Evolutionary conservation across 2,113 vertebrate genomes (phyloP).

Genomic region (Podilymbus podiceps): DNA sequence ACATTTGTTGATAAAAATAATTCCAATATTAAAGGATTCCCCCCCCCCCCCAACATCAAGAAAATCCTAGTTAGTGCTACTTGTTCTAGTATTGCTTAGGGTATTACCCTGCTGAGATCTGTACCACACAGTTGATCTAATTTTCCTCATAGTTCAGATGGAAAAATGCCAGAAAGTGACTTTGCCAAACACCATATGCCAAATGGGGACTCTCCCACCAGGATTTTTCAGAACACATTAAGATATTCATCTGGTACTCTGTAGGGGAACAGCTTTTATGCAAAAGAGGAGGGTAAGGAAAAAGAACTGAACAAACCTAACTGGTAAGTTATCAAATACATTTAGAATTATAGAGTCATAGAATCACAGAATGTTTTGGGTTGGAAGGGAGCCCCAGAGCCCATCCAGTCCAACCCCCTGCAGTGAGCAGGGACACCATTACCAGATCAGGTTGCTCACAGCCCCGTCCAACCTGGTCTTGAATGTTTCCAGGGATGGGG

Average conservation of each 20-base stretch:
- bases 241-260: background rate
- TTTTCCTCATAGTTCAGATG: background rate
- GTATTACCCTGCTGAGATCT: background rate
- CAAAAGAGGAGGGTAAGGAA: background rate
- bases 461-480: too few species aligned
- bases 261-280: background rate
- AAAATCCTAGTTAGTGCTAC: background rate
- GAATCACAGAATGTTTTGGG: too few species aligned
- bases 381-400: too few species aligned
- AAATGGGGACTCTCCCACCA: background rate
- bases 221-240: constrained; percentile 15
- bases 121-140: background rate
- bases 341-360: background rate
- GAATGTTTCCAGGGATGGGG: too few species aligned
- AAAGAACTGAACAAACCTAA: background rate
- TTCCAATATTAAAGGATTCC: background rate
- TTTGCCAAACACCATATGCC: constrained; percentile 8
- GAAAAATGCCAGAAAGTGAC: background rate
- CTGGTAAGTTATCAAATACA: background rate
- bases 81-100: background rate
- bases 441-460: too few species aligned
- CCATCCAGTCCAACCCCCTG: too few species aligned
- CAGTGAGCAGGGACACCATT: too few species aligned
- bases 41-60: background rate
- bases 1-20: background rate